Evolutionary conservation across 2,797 vertebrate species (phyloP), one percentile per base, ranked within the genome.

Genomic region (Euthynnus affinis): DNA sequence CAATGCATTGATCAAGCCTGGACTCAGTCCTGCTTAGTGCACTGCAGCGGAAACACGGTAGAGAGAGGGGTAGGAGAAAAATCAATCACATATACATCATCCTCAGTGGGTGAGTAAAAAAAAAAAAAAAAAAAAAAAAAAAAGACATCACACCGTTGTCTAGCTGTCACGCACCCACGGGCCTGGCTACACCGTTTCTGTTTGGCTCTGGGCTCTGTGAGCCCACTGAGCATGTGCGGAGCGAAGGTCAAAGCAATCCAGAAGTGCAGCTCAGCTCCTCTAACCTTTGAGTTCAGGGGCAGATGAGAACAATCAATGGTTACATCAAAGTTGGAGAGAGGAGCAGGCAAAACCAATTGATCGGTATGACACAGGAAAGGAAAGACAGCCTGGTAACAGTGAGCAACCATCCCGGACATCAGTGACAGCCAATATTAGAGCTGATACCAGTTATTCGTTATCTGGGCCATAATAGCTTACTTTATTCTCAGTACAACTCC

Each of bases 1-100:
- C 91, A 93, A 94, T 93, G 90, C 91, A 94, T 94, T 95, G 95
- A 94, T 95, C 94, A 95, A 91, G 88, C 92, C 91, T 88, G 88
- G 89, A 93, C 92, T 94, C 89, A 86, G 89, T 89, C 85, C 88
- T 92, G 88, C 91, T 93, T 92, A 94, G 92, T 62, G 92, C 93
- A 93, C 74, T 87, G 91, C 89, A 92, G 92, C 89, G 84, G 91
- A 92, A 94, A 89, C 88, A 80, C 70, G 80, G 87, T 74, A 88
- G 84, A 87, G 92, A 91, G 89, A 89, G 80, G 89, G 78, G 73
- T 81, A 81, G 91, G 80, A 88, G 88, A 88, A 92, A 93, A 95
- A 94, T 94, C 91, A 93, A 95, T 94, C 92, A 92, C 91, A 92
- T 93, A 92, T 93, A 94, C 92, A 92, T 93, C 93, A 89, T 86